Percentiles rank a stretch among this genome's conserved stretches.
Conservation (phyloP, 2,113 vertebrate genomes). For the Malurus cyaneus region DNA sequence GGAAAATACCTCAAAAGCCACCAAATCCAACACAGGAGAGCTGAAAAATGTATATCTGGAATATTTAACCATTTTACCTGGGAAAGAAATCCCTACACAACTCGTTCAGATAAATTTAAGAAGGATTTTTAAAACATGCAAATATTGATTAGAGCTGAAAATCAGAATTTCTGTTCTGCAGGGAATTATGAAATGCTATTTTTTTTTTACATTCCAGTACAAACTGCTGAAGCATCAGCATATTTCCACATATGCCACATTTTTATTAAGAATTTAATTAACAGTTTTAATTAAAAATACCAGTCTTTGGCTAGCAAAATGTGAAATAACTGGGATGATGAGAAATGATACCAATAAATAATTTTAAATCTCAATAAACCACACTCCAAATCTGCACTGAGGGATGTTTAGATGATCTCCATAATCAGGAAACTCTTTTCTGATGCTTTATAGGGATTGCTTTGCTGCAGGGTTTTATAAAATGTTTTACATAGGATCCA, state of each 20-base stretch:
- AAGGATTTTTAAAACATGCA: neutral
- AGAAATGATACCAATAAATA: neutral
- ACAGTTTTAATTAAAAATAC: slow-evolving; percentile 4
- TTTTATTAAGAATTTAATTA: slow-evolving; percentile 3
- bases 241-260: neutral
- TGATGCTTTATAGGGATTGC: neutral
- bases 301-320: neutral
- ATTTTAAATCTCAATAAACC: neutral
- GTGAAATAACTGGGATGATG: neutral
- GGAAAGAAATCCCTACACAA: neutral
- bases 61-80: neutral
- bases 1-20: neutral
- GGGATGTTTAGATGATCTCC: neutral
- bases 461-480: neutral
- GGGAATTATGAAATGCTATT: neutral
- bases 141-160: neutral
- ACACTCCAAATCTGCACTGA: neutral
- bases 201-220: neutral
- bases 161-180: neutral
- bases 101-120: neutral
- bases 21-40: neutral
- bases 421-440: neutral
- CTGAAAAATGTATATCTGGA: neutral
- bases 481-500: neutral
- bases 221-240: neutral